Conservation (phyloP, 2,888 invertebrate genomes). For the Emmelina monodactyla region DNA sequence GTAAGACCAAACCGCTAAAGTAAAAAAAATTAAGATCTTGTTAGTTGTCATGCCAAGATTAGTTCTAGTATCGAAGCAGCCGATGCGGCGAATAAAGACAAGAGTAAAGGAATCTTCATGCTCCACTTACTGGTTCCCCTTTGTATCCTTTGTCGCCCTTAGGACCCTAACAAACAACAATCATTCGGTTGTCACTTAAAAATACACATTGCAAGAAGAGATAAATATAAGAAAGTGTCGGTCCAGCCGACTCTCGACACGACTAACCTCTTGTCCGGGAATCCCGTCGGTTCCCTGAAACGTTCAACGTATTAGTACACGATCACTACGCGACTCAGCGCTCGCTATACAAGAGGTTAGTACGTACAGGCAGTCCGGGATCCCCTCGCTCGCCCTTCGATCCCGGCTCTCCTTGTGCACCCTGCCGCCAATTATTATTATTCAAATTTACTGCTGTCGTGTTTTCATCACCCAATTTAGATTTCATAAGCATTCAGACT, state of each 20-base stretch:
- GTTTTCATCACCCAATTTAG: no score
- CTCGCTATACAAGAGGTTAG: slow-evolving; percentile 1
- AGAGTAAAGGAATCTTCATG: neutral
- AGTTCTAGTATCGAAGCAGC: neutral
- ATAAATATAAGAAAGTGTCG: no score
- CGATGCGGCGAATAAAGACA: neutral
- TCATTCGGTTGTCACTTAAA: slow-evolving; percentile 8
- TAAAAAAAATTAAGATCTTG: no score
- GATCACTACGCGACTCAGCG: slow-evolving; percentile 2
- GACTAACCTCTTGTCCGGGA: slow-evolving; percentile 87
- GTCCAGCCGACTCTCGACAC: no score
- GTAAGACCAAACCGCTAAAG: no score
- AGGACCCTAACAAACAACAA: slow-evolving; percentile 74
- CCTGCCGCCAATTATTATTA: slow-evolving; percentile 81
- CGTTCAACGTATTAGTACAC: slow-evolving; percentile 6
- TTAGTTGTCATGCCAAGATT: no score
- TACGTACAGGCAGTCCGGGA: slow-evolving; percentile 90
- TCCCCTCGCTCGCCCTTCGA: slow-evolving; percentile 92
- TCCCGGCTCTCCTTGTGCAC: slow-evolving; percentile 92
- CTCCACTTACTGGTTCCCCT: slow-evolving; percentile 79
- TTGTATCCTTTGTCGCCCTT: slow-evolving; percentile 90
- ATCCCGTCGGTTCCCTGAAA: slow-evolving; percentile 93
- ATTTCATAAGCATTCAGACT: no score
- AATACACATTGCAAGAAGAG: no score
- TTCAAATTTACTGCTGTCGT: no score